Evolutionary conservation across 2,888 invertebrate genomes (phyloP).

Genomic region (Pachycephus smyrnensis): DNA sequence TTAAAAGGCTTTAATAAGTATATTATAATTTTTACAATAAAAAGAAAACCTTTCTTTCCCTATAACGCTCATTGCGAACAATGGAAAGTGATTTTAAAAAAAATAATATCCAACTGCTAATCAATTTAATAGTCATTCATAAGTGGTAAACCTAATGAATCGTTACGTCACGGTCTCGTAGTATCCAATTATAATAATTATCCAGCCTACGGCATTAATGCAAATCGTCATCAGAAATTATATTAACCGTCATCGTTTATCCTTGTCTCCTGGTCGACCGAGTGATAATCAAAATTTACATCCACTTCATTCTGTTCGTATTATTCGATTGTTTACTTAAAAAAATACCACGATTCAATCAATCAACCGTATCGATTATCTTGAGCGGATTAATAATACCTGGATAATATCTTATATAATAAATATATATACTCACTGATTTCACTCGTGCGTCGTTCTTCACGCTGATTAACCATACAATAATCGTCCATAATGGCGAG

Average conservation of each 20-base stretch:
- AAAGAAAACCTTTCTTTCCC: neutral
- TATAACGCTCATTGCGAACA: neutral
- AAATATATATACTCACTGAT: neutral
- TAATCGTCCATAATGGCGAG: neutral
- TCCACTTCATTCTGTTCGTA: neutral
- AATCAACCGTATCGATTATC: neutral
- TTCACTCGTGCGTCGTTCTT: neutral
- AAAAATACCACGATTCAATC: neutral
- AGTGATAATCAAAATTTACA: neutral
- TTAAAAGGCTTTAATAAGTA: neutral
- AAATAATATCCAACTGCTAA: neutral
- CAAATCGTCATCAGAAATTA: neutral
- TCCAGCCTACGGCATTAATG: neutral
- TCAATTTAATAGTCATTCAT: neutral
- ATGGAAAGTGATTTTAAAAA: neutral
- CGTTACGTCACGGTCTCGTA: neutral
- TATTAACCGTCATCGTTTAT: neutral
- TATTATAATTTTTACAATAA: neutral
- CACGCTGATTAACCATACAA: neutral
- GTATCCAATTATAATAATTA: neutral
- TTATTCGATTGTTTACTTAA: neutral
- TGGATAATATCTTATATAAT: neutral
- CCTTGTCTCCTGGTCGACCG: neutral
- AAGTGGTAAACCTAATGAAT: neutral
- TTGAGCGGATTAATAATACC: neutral